Evolutionary conservation across 2,113 vertebrate genomes (phyloP).

Genomic region (Meles meles): DNA sequence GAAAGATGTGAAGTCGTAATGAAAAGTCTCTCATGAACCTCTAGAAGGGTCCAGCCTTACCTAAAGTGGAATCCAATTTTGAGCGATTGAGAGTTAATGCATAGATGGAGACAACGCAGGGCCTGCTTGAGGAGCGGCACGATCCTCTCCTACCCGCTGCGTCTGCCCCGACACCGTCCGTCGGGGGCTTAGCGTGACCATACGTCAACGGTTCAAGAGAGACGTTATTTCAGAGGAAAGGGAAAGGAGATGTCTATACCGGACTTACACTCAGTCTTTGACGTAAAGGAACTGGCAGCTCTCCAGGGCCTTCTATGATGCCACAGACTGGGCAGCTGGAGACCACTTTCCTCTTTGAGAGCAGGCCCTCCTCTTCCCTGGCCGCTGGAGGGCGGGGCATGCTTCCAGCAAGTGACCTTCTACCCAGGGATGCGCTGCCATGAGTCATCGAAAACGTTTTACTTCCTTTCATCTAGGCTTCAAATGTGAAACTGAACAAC

Average conservation of each 20-base stretch:
- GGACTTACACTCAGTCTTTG: background rate
- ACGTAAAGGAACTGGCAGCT: background rate
- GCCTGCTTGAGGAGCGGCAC: background rate
- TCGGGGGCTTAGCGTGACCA: accelerated
- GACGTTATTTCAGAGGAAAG: accelerated
- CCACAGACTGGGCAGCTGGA: background rate
- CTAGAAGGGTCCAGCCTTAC: conserved; percentile 11
- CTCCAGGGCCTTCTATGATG: background rate
- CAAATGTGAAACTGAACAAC: background rate
- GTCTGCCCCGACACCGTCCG: accelerated
- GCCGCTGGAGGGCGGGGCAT: background rate
- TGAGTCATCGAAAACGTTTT: background rate
- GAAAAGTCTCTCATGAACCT: conserved; percentile 22
- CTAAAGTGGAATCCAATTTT: background rate
- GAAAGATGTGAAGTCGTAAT: background rate
- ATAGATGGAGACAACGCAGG: background rate
- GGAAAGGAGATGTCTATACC: background rate
- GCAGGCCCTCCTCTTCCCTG: background rate
- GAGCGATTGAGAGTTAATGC: background rate
- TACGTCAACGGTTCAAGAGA: background rate
- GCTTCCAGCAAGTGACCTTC: background rate
- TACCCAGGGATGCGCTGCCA: background rate
- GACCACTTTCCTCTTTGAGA: background rate
- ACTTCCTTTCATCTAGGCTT: background rate
- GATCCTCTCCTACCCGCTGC: background rate